Base-by-base conservation (phyloP, 2,797 vertebrate genomes). In the Gadopsis bispinosus region DNA sequence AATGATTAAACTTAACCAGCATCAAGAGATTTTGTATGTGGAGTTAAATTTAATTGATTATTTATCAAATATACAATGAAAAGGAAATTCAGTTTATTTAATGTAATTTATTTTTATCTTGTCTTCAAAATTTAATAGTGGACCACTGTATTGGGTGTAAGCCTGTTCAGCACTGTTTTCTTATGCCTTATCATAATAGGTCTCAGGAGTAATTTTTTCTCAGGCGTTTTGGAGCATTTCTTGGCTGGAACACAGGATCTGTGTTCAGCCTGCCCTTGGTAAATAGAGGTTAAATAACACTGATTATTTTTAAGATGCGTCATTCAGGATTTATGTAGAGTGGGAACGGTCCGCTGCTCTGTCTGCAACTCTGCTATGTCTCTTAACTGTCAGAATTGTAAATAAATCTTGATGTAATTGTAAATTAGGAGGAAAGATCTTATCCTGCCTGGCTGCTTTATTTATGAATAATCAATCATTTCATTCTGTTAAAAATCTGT, bases 161-260 rank as follows among this genome's bases (percentile, higher is more conserved):
- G 29, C 22, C 43, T 37, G 7, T 22, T 75, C 7, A 53, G 22
- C 33, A 9, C 35, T 37, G 9, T 31, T 8, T 61, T 29, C 7
- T 41, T 53, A 39, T 60, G 54, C 6, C 37, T 51, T 11, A 33
- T 62, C 1, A 53, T n/a, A 70, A 59, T n/a, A 63, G 58, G 59
- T 16, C 47, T 13, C 35, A 50, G n/a, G 45, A 73, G 14, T 81
- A 0, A 37, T 81, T 73, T 72, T 68, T 58, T 68, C 29, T 51
- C 19, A n/a, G 43, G 22, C 6, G 29, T 65, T 74, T 41, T 54
- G 26, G 22, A 69, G 22, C 7, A 47, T 55, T 83, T 50, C 50
- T 68, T 72, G 19, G 60, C 53, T 60, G 20, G 59, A 56, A 22
- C 4, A 5, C n/a, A 35, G n/a, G 16, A 5, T 70, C 54, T 75